Base-by-base conservation (phyloP, 2,797 vertebrate genomes). In the Antrozous pallidus region DNA sequence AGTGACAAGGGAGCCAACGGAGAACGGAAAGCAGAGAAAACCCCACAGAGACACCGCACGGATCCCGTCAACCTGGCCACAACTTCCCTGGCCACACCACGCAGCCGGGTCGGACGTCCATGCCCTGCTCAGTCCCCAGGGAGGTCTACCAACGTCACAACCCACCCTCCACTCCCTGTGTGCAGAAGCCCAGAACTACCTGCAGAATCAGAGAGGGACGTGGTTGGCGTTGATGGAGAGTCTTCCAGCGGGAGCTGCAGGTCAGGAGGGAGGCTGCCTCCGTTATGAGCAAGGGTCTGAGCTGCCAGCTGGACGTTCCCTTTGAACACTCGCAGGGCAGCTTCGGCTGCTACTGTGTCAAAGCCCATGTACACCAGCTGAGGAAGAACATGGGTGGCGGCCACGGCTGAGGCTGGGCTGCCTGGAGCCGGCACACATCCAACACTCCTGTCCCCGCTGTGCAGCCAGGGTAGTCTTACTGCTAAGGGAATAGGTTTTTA, bases 301-400 rank as follows among this genome's bases (percentile, higher is more conserved):
- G 99, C 98, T 0, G 99, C 99, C 51, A 98, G 92, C 42, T 99
- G 98, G 65, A 99, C 88, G 81, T 99, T 99, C 74, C 99, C 99
- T 54, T 97, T 98, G 2, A 98, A 98, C 89, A 98, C 77, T 36
- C 97, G 97, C 45, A 99, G 98, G 0, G 99, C 99, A 0, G 98
- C 97, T 42, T 98, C 97, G 0, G 98, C 98, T 0, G 97, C 96
- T 2, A 96, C 98, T 2, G 92, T 82, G 54, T 98, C 98, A 33
- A 99, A 99, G 7, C 99, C 99, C 97, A 99, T 96, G 61, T 99
- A 99, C 36, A 98, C 69, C 96, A 99, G 94, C 99, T 99, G 90
- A 24, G 94, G 45, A 71, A 80, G 9, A 24, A 16, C 31, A 73
- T 33, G 17, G 78, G 31, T 0, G 11, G n/a, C 0, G 2, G 61